A percentile compares a stretch with the other conserved stretches of the same genome.
phyloP scores from a whole-genome alignment of 2,888 invertebrate species.

The Eupithecia dodoneata region DNA sequence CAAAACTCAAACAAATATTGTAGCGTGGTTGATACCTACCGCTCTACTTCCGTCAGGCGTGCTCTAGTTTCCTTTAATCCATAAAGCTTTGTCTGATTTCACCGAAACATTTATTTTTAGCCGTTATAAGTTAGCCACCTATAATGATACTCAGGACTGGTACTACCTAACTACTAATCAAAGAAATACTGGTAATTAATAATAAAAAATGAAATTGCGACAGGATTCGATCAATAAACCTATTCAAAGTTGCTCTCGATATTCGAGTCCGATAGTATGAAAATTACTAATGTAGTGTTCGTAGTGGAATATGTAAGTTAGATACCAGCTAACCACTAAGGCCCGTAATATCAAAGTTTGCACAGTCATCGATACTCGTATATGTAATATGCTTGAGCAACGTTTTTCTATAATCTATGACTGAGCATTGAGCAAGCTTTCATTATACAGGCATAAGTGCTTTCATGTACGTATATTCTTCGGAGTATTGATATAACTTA shows the following conservation, averaged over 20 bases:
- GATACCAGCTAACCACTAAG: too few relatives aligned
- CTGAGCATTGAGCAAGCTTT: too few relatives aligned
- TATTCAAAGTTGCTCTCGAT: background rate
- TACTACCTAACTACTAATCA: background rate
- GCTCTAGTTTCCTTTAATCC: background rate
- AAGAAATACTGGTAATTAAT: background rate
- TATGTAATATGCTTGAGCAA: too few relatives aligned
- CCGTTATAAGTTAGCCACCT: background rate
- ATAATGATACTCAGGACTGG: background rate
- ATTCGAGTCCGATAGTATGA: background rate
- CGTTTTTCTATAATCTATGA: too few relatives aligned
- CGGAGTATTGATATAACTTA: background rate
- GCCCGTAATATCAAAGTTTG: too few relatives aligned
- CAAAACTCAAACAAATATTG: constrained; percentile 29
- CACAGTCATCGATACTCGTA: too few relatives aligned
- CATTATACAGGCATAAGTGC: too few relatives aligned
- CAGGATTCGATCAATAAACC: background rate
- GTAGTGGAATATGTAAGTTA: too few relatives aligned
- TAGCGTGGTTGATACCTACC: constrained; percentile 16
- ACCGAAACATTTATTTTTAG: background rate
- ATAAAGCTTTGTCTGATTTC: background rate
- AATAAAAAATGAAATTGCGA: background rate
- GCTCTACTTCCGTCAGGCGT: constrained; percentile 8
- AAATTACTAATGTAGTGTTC: background rate
- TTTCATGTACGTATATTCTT: background rate